Base-by-base conservation (phyloP, 2,888 invertebrate genomes). In the Hybos culiciformis region DNA sequence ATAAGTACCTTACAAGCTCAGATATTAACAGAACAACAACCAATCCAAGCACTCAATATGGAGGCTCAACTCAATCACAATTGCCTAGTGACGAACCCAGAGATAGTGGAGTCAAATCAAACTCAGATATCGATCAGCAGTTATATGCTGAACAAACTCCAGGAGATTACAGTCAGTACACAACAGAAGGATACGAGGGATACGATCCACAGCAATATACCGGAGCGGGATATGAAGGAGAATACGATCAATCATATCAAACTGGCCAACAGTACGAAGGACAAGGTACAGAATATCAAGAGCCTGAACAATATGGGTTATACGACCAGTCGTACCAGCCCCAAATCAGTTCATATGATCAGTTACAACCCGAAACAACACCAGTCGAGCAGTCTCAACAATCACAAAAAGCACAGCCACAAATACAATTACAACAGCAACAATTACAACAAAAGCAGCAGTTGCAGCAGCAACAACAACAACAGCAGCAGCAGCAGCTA, bases 191-290 rank as follows among this genome's bases (percentile, higher is more conserved):
- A 50, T 63, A 57, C 36, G 56, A 55, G 24, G 56, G 53, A 47
- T 58, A 64, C 47, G 60, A 54, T 20, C 62, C 58, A 46, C 61
- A 62, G 46, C 64, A 61, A 39, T 63, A 63, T 31, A 60, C 60
- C 26, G 54, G 56, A 37, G 53, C 53, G 19, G 56, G 51, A 39
- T 62, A 65, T 45, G 60, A 62, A 37, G 43, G 55, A 43, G 50
- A 46, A 44, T 62, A 64, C 41, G 56, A 56, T 21, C 58, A 56
- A 44, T 46, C 44, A 17, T 56, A 58, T 26, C 46, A 47, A 26
- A 44, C 46, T 18, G 44, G 42, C 9, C 47, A 46, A 20, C 46
- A 49, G 41, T 43, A 47, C 21, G 26, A 46, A 33, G 39, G 41
- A 34, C 33, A 40, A 17, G 40, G 23, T n/a, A 34, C 21, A 18